A percentile compares a stretch with the other conserved stretches of the same genome.
phyloP scores from a whole-genome alignment of 2,888 invertebrate species.

The Cephus runcator region DNA sequence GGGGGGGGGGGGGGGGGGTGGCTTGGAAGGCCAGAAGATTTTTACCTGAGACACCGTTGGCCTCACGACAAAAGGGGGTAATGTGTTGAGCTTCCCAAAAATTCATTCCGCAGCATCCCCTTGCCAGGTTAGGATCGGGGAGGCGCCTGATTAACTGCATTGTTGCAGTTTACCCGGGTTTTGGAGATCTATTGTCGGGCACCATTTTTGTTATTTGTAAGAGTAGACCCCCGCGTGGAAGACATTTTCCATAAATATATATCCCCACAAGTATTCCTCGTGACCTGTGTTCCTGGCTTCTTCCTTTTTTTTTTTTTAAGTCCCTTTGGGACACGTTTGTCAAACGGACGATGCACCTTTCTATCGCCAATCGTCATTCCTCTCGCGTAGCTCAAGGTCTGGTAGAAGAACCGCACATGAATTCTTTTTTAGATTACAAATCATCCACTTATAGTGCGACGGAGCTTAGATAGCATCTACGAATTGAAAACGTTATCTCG shows the following conservation, averaged over 20 bases:
- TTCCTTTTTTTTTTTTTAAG: not conserved
- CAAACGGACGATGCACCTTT: not conserved
- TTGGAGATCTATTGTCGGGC: not conserved
- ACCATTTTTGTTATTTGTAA: not conserved
- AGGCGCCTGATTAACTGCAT: slow-evolving; percentile 53
- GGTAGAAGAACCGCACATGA: not conserved
- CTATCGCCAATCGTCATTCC: not conserved
- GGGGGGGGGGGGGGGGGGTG: slow-evolving; percentile 22
- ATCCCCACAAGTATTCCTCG: not conserved
- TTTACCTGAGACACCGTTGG: slow-evolving; percentile 32
- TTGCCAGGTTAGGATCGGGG: slow-evolving; percentile 7
- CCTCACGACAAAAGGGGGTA: slow-evolving; percentile 22
- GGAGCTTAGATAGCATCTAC: not conserved
- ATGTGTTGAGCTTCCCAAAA: slow-evolving; percentile 26
- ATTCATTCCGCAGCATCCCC: not conserved
- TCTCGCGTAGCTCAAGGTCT: not conserved
- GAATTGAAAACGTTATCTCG: no score
- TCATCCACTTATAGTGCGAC: not conserved
- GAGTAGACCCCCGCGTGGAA: not conserved
- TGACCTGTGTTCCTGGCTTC: not conserved
- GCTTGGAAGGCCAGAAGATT: slow-evolving; percentile 24
- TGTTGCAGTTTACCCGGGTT: slow-evolving; percentile 40
- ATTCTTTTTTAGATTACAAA: not conserved
- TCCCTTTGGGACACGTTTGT: not conserved
- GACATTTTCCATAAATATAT: not conserved